These are phyloP conservation scores for Amphiprion clarkii DNA, from an alignment of 2,797 vertebrate species.

Conservation along the genomic window DNA sequence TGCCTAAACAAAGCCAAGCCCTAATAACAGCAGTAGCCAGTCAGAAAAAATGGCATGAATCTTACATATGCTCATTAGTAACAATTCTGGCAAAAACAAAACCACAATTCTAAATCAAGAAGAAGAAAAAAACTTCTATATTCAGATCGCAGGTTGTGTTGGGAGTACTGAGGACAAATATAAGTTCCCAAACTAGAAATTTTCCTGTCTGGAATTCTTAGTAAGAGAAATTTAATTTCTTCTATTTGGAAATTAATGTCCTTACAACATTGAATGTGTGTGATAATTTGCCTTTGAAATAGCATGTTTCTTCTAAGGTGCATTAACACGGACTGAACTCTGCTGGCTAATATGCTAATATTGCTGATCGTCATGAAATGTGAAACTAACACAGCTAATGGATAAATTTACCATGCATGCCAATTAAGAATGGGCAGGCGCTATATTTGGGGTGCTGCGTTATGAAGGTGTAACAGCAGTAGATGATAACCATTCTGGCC, in stretches of 20 bases:
- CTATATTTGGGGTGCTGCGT: background rate
- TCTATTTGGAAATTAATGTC: too few relatives aligned
- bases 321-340: background rate
- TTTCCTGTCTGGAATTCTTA: too few relatives aligned
- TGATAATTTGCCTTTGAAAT: background rate
- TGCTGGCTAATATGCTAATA: background rate
- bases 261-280: too few relatives aligned
- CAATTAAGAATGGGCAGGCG: background rate
- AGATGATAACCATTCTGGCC: background rate
- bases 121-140: background rate
- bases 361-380: conserved; percentile 3
- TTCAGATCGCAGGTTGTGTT: background rate
- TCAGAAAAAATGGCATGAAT: too few relatives aligned
- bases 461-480: background rate
- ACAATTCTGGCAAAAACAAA: background rate
- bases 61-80: too few relatives aligned
- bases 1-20: too few relatives aligned
- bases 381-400: background rate
- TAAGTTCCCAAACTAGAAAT: background rate
- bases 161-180: background rate
- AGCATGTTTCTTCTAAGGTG: background rate
- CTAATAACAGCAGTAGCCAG: too few relatives aligned
- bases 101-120: background rate
- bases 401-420: background rate
- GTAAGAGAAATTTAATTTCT: too few relatives aligned